phyloP scores from a whole-genome alignment of 2,797 vertebrate genomes.

The Xyrichtys novacula region DNA sequence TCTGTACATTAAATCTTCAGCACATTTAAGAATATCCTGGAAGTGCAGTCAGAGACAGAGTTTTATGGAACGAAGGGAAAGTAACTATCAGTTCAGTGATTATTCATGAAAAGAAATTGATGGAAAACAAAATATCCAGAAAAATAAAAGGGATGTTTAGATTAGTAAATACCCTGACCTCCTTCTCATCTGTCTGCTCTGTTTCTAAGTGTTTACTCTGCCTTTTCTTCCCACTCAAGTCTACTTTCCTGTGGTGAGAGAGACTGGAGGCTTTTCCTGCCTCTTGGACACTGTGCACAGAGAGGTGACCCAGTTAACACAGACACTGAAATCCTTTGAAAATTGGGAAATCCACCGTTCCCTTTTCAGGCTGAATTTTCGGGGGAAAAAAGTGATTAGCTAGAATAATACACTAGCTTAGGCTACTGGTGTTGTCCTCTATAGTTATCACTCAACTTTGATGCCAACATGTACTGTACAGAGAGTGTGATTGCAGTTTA shows the following conservation, averaged over 20 bases:
- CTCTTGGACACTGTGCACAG: conserved; percentile 50
- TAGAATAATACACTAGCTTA: neutral
- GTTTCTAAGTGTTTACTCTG: neutral
- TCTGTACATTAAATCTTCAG: neutral
- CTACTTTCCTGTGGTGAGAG: conserved; percentile 22
- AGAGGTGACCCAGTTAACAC: conserved; percentile 58
- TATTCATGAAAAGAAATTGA: conserved; percentile 8
- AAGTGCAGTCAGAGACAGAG: neutral
- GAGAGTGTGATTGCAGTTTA: neutral
- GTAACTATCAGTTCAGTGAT: neutral
- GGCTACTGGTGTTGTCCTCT: neutral
- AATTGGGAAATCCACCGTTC: conserved; percentile 38
- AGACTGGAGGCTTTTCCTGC: conserved; percentile 39
- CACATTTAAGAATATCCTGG: neutral
- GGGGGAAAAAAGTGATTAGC: neutral
- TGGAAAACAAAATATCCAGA: neutral
- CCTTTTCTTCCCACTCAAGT: conserved; percentile 32
- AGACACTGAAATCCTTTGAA: conserved; percentile 66
- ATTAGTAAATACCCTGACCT: neutral
- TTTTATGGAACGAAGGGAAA: neutral
- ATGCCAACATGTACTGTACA: neutral
- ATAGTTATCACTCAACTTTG: neutral
- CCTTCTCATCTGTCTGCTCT: conserved; percentile 14
- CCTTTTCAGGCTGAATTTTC: conserved; percentile 8
- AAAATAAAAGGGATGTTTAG: neutral